Conservation (phyloP, 1,140 invertebrate genomes). For the Drosophila sucinea region DNA sequence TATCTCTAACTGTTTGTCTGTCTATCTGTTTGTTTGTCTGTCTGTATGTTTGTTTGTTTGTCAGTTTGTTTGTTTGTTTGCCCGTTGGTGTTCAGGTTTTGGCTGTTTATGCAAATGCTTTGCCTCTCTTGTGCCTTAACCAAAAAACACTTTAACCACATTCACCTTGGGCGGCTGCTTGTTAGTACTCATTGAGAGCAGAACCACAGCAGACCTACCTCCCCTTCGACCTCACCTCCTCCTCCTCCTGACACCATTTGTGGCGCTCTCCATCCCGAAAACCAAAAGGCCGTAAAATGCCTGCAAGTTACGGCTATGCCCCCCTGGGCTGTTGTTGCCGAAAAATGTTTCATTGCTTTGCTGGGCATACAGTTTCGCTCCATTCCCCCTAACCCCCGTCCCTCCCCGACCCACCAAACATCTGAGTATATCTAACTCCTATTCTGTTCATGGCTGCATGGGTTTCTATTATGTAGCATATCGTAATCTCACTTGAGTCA, state of each 20-base stretch:
- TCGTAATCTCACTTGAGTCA: conserved; percentile 75
- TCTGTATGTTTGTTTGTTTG: conserved; percentile 25
- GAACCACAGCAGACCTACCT: conserved; percentile 38
- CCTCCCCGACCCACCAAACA: conserved; percentile 9
- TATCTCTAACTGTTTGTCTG: conserved; percentile 16
- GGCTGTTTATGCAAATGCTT: conserved; percentile 74
- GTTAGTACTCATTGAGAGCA: conserved; percentile 76
- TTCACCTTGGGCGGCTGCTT: conserved; percentile 76
- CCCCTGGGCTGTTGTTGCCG: conserved; percentile 67
- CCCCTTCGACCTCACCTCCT: conserved; percentile 7
- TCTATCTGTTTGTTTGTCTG: conserved; percentile 13
- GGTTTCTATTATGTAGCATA: conserved; percentile 68
- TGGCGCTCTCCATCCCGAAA: conserved; percentile 8
- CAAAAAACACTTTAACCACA: conserved; percentile 77
- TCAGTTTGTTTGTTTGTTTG: conserved; percentile 43
- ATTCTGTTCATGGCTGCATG: conserved; percentile 57
- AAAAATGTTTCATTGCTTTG: conserved; percentile 77
- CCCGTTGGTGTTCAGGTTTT: conserved; percentile 44
- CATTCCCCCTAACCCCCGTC: conserved; percentile 27
- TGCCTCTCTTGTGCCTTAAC: conserved; percentile 65
- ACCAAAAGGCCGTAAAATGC: conserved; percentile 78
- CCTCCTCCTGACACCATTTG: background rate
- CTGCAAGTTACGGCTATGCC: conserved; percentile 70
- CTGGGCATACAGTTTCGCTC: conserved; percentile 22
- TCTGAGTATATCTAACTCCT: conserved; percentile 14